Conservation (phyloP, 2,113 vertebrate species). For the Arenaria interpres region DNA sequence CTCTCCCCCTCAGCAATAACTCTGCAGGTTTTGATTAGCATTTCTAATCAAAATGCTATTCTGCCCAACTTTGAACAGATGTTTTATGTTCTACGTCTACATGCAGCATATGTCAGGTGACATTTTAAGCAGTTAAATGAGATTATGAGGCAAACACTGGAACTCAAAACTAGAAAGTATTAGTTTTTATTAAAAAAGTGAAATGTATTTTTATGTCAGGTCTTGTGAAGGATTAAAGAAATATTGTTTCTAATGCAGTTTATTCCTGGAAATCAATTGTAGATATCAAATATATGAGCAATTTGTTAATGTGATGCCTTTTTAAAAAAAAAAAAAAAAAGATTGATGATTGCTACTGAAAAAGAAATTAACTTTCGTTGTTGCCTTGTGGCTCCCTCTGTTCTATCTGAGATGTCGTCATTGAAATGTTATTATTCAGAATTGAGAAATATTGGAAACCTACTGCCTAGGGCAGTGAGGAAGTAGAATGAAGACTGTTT, state of each 20-base stretch:
- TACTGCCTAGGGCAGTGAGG: not conserved
- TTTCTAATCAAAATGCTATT: not conserved
- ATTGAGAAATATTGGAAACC: not conserved
- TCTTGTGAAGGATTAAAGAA: not conserved
- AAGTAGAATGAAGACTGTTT: constrained; percentile 17
- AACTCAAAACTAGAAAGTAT: not conserved
- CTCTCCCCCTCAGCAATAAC: not conserved
- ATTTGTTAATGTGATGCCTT: not conserved
- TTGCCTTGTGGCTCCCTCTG: not conserved
- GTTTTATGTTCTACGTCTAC: not conserved
- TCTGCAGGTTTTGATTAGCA: not conserved
- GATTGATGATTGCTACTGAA: constrained; percentile 6
- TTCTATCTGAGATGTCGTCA: not conserved
- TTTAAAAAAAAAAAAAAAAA: not conserved
- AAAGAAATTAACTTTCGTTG: constrained; percentile 27
- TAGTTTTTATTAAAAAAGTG: not conserved
- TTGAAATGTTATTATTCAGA: constrained; percentile 24
- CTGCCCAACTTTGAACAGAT: not conserved
- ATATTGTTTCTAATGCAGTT: not conserved
- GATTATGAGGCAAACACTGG: not conserved
- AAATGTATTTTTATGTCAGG: not conserved
- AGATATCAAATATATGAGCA: not conserved
- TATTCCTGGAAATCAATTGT: not conserved
- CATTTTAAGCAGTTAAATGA: not conserved
- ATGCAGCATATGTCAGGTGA: not conserved